These are phyloP conservation scores for Pheosia tremula DNA, from an alignment of 2,888 invertebrate genomes.

Conservation along the genomic window DNA sequence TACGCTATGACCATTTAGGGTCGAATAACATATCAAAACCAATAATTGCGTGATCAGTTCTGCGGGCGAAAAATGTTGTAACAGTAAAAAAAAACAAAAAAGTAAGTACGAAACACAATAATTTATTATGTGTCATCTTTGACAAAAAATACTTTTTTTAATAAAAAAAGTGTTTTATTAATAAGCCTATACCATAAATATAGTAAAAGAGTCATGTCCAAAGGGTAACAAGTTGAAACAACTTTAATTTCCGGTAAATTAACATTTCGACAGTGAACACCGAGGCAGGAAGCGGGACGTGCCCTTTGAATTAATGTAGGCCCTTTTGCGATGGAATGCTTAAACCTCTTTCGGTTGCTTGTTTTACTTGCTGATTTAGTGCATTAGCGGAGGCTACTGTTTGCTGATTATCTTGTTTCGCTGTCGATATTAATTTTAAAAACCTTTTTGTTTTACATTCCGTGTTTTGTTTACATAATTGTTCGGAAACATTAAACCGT, in stretches of 20 bases:
- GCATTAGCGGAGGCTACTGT: neutral
- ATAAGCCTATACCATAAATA: conserved; percentile 45
- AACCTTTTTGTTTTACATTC: no score
- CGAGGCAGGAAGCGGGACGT: conserved; percentile 64
- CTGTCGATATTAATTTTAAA: no score
- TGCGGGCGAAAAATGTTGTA: no score
- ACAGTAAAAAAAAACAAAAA: no score
- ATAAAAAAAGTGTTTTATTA: conserved; percentile 55
- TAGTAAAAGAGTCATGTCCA: conserved; percentile 59
- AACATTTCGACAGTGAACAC: conserved; percentile 73
- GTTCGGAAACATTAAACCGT: no score
- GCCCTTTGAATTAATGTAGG: conserved; percentile 67
- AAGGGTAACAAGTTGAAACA: conserved; percentile 78
- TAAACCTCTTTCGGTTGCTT: conserved; percentile 25
- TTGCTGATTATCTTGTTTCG: neutral
- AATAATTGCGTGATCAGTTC: no score
- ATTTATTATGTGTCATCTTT: no score
- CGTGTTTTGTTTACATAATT: no score
- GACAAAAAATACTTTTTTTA: no score
- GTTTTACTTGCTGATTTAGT: conserved; percentile 18
- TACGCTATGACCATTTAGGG: no score
- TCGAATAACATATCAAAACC: no score
- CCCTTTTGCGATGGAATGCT: conserved; percentile 44
- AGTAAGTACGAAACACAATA: no score
- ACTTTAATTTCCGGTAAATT: conserved; percentile 84